Conservation (phyloP, 1,140 invertebrate genomes). For the Wiebesia pumilae region DNA sequence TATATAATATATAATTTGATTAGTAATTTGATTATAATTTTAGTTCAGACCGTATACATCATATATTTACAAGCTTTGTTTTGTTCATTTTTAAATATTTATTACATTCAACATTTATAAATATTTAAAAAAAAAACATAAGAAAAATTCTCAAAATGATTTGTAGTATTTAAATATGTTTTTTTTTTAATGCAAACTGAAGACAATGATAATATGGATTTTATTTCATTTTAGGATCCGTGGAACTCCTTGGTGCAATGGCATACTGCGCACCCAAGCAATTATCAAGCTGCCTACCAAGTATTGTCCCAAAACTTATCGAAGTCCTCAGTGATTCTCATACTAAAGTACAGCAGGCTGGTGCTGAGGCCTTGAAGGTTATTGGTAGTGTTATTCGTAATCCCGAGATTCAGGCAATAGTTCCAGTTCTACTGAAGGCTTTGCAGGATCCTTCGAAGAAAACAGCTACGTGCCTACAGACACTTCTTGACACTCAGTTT, state of each 20-base stretch:
- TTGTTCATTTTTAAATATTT: too few species aligned
- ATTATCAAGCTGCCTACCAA: constrained; percentile 96
- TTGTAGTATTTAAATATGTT: too few species aligned
- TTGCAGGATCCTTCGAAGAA: constrained; percentile 97
- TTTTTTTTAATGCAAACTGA: not conserved
- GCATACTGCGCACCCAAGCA: constrained; percentile 99
- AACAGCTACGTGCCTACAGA: constrained; percentile 93
- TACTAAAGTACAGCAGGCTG: constrained; percentile 97
- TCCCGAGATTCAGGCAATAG: constrained; percentile 98
- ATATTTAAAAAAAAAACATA: too few species aligned
- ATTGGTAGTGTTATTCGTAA: constrained; percentile 99
- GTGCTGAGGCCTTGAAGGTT: constrained; percentile 94
- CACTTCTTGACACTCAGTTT: constrained; percentile 96
- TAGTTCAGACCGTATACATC: too few species aligned
- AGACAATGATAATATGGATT: not conserved
- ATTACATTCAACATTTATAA: too few species aligned
- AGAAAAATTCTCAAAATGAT: too few species aligned
- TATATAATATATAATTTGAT: too few species aligned
- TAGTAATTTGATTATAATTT: too few species aligned
- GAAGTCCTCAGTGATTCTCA: constrained; percentile 98
- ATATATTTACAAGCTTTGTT: too few species aligned
- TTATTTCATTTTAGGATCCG: constrained; percentile 82
- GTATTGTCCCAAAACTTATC: constrained; percentile 98
- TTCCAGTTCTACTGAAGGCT: constrained; percentile 92
- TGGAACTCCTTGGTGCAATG: constrained; percentile 97